Conservation (phyloP, 2,113 vertebrate genomes). For the Emberiza fucata region DNA sequence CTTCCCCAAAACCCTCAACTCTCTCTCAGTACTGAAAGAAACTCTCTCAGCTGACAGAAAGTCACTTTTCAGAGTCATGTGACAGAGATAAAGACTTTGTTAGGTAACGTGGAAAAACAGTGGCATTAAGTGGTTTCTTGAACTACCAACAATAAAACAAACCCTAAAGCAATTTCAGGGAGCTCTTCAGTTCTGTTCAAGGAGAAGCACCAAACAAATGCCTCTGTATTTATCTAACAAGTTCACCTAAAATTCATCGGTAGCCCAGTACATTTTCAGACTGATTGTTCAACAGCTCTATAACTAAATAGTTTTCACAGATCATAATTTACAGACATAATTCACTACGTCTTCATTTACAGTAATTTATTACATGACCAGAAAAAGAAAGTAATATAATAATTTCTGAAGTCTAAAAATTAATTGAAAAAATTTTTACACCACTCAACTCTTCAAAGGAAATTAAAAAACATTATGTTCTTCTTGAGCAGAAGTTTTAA, state of each 20-base stretch:
- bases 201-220: background rate
- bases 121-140: constrained; percentile 24
- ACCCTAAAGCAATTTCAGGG: background rate
- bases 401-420: background rate
- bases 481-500: background rate
- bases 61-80: background rate
- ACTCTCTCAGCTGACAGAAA: background rate
- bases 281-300: background rate
- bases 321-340: background rate
- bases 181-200: background rate
- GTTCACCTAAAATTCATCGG: background rate
- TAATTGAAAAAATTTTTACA: background rate
- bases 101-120: background rate
- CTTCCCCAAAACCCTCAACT: background rate
- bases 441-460: background rate
- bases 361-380: background rate
- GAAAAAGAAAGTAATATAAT: background rate
- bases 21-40: background rate
- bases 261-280: background rate
- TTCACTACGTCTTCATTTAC: background rate
- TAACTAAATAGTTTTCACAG: background rate
- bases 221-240: background rate
- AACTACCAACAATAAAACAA: background rate
- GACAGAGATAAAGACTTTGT: constrained; percentile 20
- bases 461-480: background rate